Base-by-base conservation (phyloP, 1,140 invertebrate species). In the Tetragonula clypearis region DNA sequence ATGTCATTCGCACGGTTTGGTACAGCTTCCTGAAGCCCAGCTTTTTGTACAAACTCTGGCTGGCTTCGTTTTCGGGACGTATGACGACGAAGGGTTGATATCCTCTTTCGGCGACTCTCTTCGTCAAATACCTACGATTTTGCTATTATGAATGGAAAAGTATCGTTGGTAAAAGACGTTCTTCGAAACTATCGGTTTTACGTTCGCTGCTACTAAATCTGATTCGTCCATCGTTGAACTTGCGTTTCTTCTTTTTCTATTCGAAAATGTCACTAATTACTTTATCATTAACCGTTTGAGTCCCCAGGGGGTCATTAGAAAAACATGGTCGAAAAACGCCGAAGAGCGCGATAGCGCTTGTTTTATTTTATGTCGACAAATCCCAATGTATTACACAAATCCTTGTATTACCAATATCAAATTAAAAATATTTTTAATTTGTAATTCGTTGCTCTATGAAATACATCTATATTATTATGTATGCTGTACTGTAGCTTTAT, bases 71-170 rank as follows among this genome's bases (percentile, higher is more conserved):
- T 93, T 98, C 97, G 79, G 97, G 97, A 95, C 97, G 96, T 95
- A 98, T 98, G 81, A 98, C 97, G 79, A 98, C 97, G 93, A 97
- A 98, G 23, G 97, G 97, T 84, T 96, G 96, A 93, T 98, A 98
- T 86, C 97, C 97, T 56, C 97, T 95, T 79, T 97, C 96, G 41
- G 96, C 96, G 62, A 98, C 97, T 74, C 96, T 95, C 92, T 96
- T 96, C 77, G 97, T 97, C 90, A 96, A 92, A 90, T 95, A 95
- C 92, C 94, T 95, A 77, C 73, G 74, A 84, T 65, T 79, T 72
- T 65, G 14, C 11, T 58, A 58, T 75, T 41, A 55, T 73, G 66
- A 65, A 62, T 62, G 75, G 14, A 65, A 23, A 77, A 77, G 9
- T 82, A 71, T 26, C 41, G 9, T 49, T 23, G 55, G 30, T 11